Base-by-base conservation (phyloP, 2,113 vertebrate genomes). In the Taurulus bubalis region DNA sequence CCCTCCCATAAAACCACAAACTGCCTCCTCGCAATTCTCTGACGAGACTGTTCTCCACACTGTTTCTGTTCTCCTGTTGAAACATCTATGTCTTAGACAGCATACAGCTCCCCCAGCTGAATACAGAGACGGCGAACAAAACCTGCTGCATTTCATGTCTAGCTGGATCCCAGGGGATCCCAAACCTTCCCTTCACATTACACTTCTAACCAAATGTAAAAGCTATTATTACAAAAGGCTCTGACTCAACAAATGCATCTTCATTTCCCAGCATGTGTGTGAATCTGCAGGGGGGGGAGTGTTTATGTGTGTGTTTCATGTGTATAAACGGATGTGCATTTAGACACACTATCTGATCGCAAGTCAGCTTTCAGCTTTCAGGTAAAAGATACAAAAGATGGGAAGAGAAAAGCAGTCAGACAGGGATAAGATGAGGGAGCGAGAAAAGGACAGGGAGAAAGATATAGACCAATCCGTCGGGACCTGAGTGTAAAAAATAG, bases 171-270 rank as follows among this genome's bases (percentile, higher is more conserved):
- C 84, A 30, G 30, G 85, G 82, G 87, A 84, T 62, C 70, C 70
- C 47, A 24, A 83, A 55, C 56, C 75, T 73, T 82, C 77, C 56
- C 47, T 38, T 80, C 64, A 59, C 68, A 66, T 82, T 84, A 77
- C 73, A 71, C 80, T 76, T 88, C 75, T 49, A 83, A 83, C 87
- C 24, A 73, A 85, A 91, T 85, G 66, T 75, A 77, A 80, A 51
- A 77, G 77, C 47, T 79, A 76, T 73, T 82, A 85, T 86, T 85
- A 87, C 40, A 82, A 82, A 84, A 82, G 73, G 55, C 76, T 79
- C 81, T 66, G 70, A 83, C 81, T 89, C 85, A 89, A 90, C 86
- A 89, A 89, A 91, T 75, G 81, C 73, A 59, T 72, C 72, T 75
- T 89, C 36, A 74, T 83, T 56, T 86, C 56, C n/a, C 60, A 26